These are phyloP conservation scores for Rhysida immarginata DNA, from an alignment of 1,140 invertebrate species.

Conservation along the genomic window DNA sequence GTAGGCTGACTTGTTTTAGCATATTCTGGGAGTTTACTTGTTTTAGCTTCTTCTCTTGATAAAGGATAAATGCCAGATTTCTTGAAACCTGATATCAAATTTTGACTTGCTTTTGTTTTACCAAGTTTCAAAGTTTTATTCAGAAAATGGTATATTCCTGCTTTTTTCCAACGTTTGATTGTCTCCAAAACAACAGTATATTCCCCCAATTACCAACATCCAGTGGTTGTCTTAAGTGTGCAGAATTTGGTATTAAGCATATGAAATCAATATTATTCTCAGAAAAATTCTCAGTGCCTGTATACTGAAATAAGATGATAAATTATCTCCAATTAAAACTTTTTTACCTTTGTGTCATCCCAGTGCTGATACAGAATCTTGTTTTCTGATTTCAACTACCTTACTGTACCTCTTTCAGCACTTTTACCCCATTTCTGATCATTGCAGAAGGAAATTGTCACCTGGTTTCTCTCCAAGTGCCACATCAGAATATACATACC, in stretches of 20 bases:
- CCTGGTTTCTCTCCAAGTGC: no score
- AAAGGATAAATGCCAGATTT: neutral
- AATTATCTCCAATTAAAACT: slow-evolving; percentile 9
- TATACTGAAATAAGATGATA: neutral
- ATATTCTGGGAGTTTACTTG: neutral
- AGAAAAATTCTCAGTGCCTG: neutral
- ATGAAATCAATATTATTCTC: neutral
- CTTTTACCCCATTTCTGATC: no score
- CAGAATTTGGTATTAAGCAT: neutral
- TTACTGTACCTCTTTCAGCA: no score
- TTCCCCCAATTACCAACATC: neutral
- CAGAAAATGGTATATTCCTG: neutral
- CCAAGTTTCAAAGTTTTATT: neutral
- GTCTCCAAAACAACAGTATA: neutral
- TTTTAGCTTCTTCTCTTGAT: neutral
- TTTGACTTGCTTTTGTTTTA: neutral
- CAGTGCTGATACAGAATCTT: slow-evolving; percentile 18
- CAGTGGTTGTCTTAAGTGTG: neutral
- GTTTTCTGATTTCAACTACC: no score
- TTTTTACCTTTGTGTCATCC: slow-evolving; percentile 13
- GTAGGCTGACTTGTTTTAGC: neutral
- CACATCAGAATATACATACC: no score
- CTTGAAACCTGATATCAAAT: neutral
- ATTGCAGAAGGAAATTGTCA: no score
- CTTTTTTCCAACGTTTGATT: neutral